Evolutionary conservation across 2,797 vertebrate species (phyloP), one percentile per base, ranked within the genome.

Genomic region (Silurus lanzhouensis): DNA sequence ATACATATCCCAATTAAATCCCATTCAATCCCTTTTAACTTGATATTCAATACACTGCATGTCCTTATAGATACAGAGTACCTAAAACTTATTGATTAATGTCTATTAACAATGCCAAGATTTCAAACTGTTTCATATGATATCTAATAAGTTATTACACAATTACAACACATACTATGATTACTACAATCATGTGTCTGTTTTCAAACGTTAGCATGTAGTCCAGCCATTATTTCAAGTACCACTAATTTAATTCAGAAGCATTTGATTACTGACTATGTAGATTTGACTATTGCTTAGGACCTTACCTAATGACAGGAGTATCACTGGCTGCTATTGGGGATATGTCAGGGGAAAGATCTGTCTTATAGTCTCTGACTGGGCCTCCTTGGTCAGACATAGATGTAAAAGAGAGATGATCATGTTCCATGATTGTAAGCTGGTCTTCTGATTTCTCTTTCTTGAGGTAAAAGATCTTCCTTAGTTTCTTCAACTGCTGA

Each of bases 391-490:
- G 91, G 91, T 94, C 87, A 2, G 91, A 94, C 70, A 95, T 94
- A 1, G 94, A 94, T 0, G 94, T 52, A 84, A 95, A 94, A 81
- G 91, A 89, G 0, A 82, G 68, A 20, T 89, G 87, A 63, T 89
- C 86, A 0, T 96, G 95, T 80, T 96, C 96, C 78, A 96, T 88
- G 81, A 97, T 96, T 87, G 93, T 92, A 57, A 95, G 90, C 75
- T 94, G 93, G 84, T 97, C 96, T 44, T 96, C 96, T 19, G 92
- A 92, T 87, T 94, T 96, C 88, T 95, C 92, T 87, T 94, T 96
- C 91, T 96, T 96, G 86, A 95, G 83, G 55, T 97, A 97, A 91
- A 99, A 99, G 89, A 95, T 93, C 89, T 96, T 97, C 25, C 96
- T 93, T 84, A 99, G 93, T 70, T 95, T 95, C 88, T 94, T 98